Evolutionary conservation across 2,888 invertebrate species (phyloP).

Genomic region (Apamea anceps): DNA sequence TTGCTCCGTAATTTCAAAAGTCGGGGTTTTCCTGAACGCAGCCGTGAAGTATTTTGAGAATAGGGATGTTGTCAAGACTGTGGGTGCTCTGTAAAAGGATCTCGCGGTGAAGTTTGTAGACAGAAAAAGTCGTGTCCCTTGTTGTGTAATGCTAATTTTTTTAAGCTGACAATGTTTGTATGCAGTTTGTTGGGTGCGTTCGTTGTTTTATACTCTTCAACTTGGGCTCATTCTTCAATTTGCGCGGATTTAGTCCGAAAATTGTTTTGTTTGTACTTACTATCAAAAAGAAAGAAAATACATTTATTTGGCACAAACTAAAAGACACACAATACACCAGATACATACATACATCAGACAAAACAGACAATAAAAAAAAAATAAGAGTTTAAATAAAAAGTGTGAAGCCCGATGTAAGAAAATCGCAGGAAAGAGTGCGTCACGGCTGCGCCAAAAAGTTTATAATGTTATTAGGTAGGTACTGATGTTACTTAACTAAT

Average conservation of each 20-base stretch:
- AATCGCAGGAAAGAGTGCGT: too few relatives aligned
- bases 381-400: too few relatives aligned
- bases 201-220: background rate
- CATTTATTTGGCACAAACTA: too few relatives aligned
- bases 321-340: too few relatives aligned
- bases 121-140: constrained; percentile 54
- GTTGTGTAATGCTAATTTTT: constrained; percentile 44
- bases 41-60: constrained; percentile 47
- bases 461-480: background rate
- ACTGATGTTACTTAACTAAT: too few relatives aligned
- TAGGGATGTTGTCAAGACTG: constrained; percentile 48
- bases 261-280: background rate
- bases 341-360: too few relatives aligned
- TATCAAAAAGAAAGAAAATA: too few relatives aligned
- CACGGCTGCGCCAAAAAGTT: too few relatives aligned
- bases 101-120: constrained; percentile 52
- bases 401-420: too few relatives aligned
- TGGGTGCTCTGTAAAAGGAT: constrained; percentile 42
- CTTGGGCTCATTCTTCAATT: background rate
- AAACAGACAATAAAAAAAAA: too few relatives aligned
- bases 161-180: constrained; percentile 42
- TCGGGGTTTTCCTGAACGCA: constrained; percentile 47
- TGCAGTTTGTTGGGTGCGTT: constrained; percentile 18
- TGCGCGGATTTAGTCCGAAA: background rate
- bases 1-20: constrained; percentile 77